Evolutionary conservation across 2,888 invertebrate species (phyloP).

Genomic region (Cosmia trapezina): DNA sequence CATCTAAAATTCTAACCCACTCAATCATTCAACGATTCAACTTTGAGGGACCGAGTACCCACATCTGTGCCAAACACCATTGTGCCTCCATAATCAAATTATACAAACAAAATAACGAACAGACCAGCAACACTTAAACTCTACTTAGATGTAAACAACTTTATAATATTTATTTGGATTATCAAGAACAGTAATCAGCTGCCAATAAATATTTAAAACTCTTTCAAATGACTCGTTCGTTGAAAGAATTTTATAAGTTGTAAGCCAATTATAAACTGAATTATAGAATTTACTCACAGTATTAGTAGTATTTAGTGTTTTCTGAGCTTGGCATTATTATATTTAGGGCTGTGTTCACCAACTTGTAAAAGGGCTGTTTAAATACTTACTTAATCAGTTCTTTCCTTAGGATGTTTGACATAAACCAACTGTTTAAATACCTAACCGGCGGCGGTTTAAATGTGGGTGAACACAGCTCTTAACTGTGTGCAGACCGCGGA

Average conservation of each 20-base stretch:
- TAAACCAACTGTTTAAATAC: no score
- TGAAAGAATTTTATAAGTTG: conserved; percentile 34
- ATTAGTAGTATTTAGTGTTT: conserved; percentile 39
- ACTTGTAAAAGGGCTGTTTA: no score
- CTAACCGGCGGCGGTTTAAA: no score
- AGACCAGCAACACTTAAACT: conserved; percentile 70
- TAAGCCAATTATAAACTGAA: conserved; percentile 31
- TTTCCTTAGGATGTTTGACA: no score
- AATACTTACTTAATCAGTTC: no score
- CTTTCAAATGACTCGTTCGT: conserved; percentile 55
- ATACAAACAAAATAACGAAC: conserved; percentile 70
- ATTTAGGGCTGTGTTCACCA: neutral
- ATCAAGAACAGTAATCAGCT: conserved; percentile 80
- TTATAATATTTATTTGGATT: conserved; percentile 81
- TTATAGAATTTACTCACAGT: conserved; percentile 1
- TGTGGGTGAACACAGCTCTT: neutral
- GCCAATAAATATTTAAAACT: conserved; percentile 78
- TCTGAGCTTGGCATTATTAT: conserved; percentile 15
- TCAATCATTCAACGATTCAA: conserved; percentile 39
- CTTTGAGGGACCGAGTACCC: conserved; percentile 26
- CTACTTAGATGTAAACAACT: conserved; percentile 79
- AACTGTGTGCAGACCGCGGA: neutral
- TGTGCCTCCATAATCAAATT: conserved; percentile 67
- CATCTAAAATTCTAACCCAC: conserved; percentile 35
- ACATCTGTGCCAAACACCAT: conserved; percentile 44